A percentile compares a stretch with the other conserved stretches of the same genome.
phyloP scores from a whole-genome alignment of 2,113 vertebrate genomes.

The Phyllopteryx taeniolatus region DNA sequence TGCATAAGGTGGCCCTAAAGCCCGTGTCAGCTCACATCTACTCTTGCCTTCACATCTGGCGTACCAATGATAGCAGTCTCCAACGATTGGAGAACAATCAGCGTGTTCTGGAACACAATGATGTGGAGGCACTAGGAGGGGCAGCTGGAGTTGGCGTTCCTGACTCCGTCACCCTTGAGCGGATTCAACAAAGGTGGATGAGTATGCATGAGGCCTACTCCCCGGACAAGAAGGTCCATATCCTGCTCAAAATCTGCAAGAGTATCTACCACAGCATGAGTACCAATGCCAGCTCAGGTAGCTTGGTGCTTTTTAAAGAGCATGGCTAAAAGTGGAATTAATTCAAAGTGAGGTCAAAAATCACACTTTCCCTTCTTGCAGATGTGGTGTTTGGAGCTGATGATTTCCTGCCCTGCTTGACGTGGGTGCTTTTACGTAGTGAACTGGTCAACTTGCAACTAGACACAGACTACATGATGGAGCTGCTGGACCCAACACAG shows the following conservation, averaged over 20 bases:
- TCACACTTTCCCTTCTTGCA: constrained; percentile 37
- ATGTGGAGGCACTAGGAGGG: constrained; percentile 65
- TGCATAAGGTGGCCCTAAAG: constrained; percentile 82
- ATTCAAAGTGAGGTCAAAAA: neutral
- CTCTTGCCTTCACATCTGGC: constrained; percentile 65
- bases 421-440: constrained; percentile 80
- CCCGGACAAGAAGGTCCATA: constrained; percentile 81
- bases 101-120: constrained; percentile 40
- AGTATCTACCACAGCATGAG: constrained; percentile 83
- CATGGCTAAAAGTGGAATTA: neutral
- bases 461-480: constrained; percentile 91
- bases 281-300: constrained; percentile 66
- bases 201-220: constrained; percentile 78
- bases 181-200: constrained; percentile 74
- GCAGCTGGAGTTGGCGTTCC: constrained; percentile 66
- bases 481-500: constrained; percentile 82
- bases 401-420: constrained; percentile 85
- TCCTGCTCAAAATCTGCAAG: constrained; percentile 83
- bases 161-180: constrained; percentile 67
- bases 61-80: constrained; percentile 56
- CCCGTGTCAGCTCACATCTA: constrained; percentile 76
- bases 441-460: constrained; percentile 77
- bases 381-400: constrained; percentile 81
- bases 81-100: constrained; percentile 62
- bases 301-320: neutral